Conservation (phyloP, 2,113 vertebrate species). For the Pardalotus punctatus region DNA sequence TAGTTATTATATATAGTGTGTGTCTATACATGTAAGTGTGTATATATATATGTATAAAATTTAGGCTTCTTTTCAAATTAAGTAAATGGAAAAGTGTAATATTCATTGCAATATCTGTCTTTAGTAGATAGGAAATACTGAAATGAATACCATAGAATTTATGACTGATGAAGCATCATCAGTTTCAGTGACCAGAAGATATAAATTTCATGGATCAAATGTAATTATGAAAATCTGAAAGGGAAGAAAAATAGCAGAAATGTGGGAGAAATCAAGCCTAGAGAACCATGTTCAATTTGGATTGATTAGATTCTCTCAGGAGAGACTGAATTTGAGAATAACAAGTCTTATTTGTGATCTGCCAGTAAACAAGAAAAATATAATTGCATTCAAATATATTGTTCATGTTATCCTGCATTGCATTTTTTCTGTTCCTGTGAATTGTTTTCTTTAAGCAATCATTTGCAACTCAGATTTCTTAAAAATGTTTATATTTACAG, state of each 20-base stretch:
- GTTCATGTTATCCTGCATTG: background rate
- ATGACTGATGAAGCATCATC: background rate
- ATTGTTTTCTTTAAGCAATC: background rate
- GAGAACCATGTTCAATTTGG: background rate
- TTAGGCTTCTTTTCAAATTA: background rate
- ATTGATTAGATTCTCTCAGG: background rate
- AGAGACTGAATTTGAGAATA: background rate
- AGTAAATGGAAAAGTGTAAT: background rate
- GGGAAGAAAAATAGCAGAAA: background rate
- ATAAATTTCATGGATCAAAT: background rate
- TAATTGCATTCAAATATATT: background rate
- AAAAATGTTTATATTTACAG: background rate
- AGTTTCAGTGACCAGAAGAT: background rate
- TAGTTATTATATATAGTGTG: background rate
- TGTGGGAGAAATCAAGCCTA: background rate
- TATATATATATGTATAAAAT: background rate
- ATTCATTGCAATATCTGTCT: background rate
- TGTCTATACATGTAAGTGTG: background rate
- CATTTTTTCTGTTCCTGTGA: background rate
- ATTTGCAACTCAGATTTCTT: background rate
- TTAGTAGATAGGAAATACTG: background rate
- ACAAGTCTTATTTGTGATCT: background rate
- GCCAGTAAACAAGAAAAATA: background rate
- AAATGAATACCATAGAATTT: background rate
- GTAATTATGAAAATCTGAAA: background rate